Conservation (phyloP, 2,113 vertebrate species). For the Nansenia antarctica region DNA sequence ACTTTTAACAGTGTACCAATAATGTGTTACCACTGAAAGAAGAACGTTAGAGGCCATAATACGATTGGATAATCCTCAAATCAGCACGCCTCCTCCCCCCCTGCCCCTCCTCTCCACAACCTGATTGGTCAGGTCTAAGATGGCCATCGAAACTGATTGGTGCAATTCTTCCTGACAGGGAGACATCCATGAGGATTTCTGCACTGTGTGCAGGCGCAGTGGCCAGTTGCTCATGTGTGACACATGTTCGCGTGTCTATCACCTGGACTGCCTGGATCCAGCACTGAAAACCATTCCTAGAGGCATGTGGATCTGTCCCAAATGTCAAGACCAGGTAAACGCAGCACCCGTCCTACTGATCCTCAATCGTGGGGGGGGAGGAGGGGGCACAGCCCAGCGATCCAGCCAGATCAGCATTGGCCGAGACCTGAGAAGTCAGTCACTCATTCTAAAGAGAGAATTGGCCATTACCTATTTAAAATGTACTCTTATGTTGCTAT, state of each 20-base stretch:
- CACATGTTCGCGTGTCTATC: constrained; percentile 98
- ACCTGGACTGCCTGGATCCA: constrained; percentile 98
- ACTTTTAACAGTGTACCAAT: too few relatives aligned
- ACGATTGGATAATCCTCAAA: background rate
- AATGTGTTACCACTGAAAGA: background rate
- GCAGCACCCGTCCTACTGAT: constrained; percentile 40
- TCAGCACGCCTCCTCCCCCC: constrained; percentile 35
- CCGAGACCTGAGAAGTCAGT: background rate
- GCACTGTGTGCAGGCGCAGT: constrained; percentile 99
- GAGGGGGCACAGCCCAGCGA: constrained; percentile 38
- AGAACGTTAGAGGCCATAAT: background rate
- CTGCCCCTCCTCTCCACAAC: constrained; percentile 44
- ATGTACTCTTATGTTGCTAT: constrained; percentile 13
- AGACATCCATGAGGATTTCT: constrained; percentile 99
- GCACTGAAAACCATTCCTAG: constrained; percentile 99
- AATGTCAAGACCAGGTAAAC: constrained; percentile 99
- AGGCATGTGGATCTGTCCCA: constrained; percentile 99
- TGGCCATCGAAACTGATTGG: constrained; percentile 75
- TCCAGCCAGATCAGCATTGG: constrained; percentile 28
- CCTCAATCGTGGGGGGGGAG: too few relatives aligned
- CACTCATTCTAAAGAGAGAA: background rate
- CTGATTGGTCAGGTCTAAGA: constrained; percentile 56
- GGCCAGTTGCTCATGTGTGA: constrained; percentile 99
- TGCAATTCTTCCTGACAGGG: constrained; percentile 89
- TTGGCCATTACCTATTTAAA: constrained; percentile 26